Percentiles rank a stretch among this genome's conserved stretches.
These are phyloP conservation scores for Brenthis ino DNA, from an alignment of 2,888 invertebrate genomes.

Conservation along the genomic window DNA sequence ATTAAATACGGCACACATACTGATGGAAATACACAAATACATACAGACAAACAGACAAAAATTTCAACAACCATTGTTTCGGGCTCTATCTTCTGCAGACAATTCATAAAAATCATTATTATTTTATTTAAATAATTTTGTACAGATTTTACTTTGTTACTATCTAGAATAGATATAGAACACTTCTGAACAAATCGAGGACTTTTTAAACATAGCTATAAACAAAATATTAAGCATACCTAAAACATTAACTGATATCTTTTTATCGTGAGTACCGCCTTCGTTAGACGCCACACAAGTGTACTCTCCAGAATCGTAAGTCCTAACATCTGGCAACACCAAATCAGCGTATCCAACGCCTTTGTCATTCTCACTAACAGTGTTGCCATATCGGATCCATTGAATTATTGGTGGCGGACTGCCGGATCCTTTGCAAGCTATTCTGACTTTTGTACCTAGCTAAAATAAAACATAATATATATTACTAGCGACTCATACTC, in stretches of 20 bases:
- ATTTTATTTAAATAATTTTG: too few relatives aligned
- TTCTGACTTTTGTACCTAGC: constrained; percentile 56
- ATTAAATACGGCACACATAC: too few relatives aligned
- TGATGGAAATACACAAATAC: too few relatives aligned
- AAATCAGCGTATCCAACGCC: constrained; percentile 61
- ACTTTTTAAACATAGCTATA: background rate
- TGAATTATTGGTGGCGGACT: constrained; percentile 81
- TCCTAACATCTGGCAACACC: constrained; percentile 50
- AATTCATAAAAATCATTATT: too few relatives aligned
- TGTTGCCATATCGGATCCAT: constrained; percentile 80
- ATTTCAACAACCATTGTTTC: too few relatives aligned
- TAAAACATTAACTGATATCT: constrained; percentile 64
- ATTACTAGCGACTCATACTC: too few relatives aligned
- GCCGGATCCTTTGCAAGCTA: constrained; percentile 82
- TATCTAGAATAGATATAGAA: too few relatives aligned
- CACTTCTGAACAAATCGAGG: background rate
- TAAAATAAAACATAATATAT: constrained; percentile 38
- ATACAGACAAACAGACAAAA: too few relatives aligned
- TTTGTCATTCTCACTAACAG: constrained; percentile 49
- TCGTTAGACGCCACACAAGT: constrained; percentile 81
- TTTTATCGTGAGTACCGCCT: constrained; percentile 69
- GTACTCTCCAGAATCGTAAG: constrained; percentile 73
- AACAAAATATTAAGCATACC: constrained; percentile 51
- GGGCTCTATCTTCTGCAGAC: too few relatives aligned
- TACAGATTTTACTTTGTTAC: too few relatives aligned